Conservation (phyloP, 2,113 vertebrate genomes). For the Vanacampus margaritifer region DNA sequence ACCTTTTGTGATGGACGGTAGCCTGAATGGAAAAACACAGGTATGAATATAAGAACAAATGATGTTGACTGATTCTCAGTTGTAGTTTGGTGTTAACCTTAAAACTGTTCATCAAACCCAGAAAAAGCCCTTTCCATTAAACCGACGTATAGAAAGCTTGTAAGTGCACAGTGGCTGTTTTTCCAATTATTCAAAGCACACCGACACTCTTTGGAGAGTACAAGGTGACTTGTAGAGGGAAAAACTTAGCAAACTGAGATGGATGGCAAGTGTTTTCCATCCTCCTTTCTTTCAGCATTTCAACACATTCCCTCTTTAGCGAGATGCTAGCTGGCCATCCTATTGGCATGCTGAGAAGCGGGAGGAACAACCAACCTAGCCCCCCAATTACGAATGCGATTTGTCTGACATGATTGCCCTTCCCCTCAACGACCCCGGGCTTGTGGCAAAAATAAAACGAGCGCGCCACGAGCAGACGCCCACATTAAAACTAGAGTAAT, state of each 20-base stretch:
- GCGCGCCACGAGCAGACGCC: conserved; percentile 48
- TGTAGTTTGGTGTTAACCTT: conserved; percentile 43
- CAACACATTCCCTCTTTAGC: conserved; percentile 64
- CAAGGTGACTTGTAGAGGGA: conserved; percentile 37
- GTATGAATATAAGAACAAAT: conserved; percentile 59
- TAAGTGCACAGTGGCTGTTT: conserved; percentile 30
- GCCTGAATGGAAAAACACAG: conserved; percentile 55
- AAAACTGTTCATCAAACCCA: conserved; percentile 50
- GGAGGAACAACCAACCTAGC: conserved; percentile 38
- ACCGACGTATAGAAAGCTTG: conserved; percentile 12
- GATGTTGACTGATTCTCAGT: conserved; percentile 60
- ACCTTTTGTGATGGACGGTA: conserved; percentile 62
- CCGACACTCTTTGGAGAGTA: conserved; percentile 26
- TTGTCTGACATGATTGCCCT: conserved; percentile 67
- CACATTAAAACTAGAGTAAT: conserved; percentile 61
- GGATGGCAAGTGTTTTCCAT: conserved; percentile 55
- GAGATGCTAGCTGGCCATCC: conserved; percentile 54
- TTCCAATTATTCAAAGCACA: conserved; percentile 36
- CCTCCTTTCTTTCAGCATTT: conserved; percentile 52
- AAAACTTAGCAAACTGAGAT: conserved; percentile 66
- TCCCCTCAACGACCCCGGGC: conserved; percentile 53
- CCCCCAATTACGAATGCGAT: conserved; percentile 60
- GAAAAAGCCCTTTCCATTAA: conserved; percentile 15
- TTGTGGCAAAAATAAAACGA: conserved; percentile 43
- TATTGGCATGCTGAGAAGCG: conserved; percentile 63